A percentile compares a stretch with the other conserved stretches of the same genome.
Conservation (phyloP, 2,888 invertebrate genomes). For the Deladenus siricidicola region DNA sequence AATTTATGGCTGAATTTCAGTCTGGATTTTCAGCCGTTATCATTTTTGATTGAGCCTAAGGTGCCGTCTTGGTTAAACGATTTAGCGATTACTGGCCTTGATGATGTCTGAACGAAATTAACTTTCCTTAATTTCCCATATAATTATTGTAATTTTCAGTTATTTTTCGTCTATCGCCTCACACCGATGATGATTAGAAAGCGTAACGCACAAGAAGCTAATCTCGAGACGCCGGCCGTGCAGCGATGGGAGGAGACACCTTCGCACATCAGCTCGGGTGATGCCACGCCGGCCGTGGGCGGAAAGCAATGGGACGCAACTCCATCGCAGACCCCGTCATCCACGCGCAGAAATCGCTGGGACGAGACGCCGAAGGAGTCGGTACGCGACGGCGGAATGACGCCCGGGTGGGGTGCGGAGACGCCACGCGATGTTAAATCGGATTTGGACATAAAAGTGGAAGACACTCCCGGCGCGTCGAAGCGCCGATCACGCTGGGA, state of each 20-base stretch:
- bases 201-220: no score
- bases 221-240: conserved; percentile 71
- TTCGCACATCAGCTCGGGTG: conserved; percentile 59
- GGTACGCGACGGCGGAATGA: conserved; percentile 60
- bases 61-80: no score
- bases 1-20: no score
- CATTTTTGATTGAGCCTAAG: no score
- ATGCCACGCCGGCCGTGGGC: conserved; percentile 65
- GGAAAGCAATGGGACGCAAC: conserved; percentile 87
- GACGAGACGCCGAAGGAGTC: conserved; percentile 92
- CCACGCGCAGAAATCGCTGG: conserved; percentile 83
- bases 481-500: conserved; percentile 97
- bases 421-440: conserved; percentile 65
- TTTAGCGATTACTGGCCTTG: no score
- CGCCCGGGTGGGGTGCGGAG: conserved; percentile 85
- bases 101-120: no score
- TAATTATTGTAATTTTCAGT: no score
- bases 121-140: no score
- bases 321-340: conserved; percentile 58
- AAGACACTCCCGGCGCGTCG: conserved; percentile 57
- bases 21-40: no score
- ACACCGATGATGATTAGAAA: no score
- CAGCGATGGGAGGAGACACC: conserved; percentile 64
- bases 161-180: no score
- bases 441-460: conserved; percentile 35